Conservation (phyloP, 2,888 invertebrate genomes). For the Andrena bucephala region DNA sequence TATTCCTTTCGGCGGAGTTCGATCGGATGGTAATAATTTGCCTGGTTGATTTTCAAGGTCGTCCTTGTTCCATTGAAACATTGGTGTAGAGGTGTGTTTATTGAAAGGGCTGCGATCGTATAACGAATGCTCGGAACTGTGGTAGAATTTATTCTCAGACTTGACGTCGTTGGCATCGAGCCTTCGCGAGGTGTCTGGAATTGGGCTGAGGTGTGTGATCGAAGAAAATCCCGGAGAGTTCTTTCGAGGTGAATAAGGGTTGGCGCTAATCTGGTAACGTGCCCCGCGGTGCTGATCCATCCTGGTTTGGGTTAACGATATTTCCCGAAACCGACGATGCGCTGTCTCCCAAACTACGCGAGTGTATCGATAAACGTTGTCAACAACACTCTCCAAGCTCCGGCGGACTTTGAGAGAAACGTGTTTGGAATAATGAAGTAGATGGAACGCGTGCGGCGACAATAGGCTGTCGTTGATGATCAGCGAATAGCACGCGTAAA, state of each 20-base stretch:
- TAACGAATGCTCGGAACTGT: constrained; percentile 22
- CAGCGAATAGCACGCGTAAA: constrained; percentile 80
- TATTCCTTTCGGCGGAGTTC: constrained; percentile 53
- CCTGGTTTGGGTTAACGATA: constrained; percentile 41
- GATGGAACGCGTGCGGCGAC: constrained; percentile 76
- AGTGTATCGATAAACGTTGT: constrained; percentile 25
- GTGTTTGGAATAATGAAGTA: constrained; percentile 66
- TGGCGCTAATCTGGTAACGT: constrained; percentile 77
- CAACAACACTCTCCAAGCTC: neutral
- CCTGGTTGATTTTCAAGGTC: constrained; percentile 68
- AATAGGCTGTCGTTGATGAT: constrained; percentile 79
- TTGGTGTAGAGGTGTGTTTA: constrained; percentile 75
- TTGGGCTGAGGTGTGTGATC: constrained; percentile 73
- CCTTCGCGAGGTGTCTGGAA: constrained; percentile 52
- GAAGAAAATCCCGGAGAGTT: constrained; percentile 60
- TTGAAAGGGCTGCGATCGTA: constrained; percentile 41
- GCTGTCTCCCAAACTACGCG: constrained; percentile 28
- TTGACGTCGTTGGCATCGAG: neutral
- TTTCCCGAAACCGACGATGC: constrained; percentile 53
- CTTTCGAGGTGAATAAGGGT: constrained; percentile 49
- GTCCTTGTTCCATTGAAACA: constrained; percentile 64
- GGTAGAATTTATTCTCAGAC: constrained; percentile 44
- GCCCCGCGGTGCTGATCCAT: constrained; percentile 73
- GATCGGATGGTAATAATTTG: constrained; percentile 35
- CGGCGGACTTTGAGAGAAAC: constrained; percentile 58